Conservation (phyloP, 2,888 invertebrate species). For the Byasa hedistus region DNA sequence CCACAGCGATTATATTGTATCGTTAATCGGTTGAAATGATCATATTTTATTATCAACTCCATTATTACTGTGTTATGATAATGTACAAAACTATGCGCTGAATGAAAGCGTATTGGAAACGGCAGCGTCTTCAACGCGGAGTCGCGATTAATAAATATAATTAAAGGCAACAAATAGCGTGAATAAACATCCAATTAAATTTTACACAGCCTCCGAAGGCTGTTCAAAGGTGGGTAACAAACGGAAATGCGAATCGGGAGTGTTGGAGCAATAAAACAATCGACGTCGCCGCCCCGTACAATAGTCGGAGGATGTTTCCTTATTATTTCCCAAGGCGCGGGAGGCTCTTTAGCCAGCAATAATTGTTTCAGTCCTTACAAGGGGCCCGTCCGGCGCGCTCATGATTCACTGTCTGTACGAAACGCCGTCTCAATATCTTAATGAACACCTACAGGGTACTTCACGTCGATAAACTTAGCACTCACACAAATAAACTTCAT, state of each 20-base stretch:
- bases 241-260: constrained; percentile 35
- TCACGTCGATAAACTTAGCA: too few species aligned
- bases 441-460: too few species aligned
- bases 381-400: constrained; percentile 29
- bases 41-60: too few species aligned
- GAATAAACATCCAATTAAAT: constrained; percentile 35
- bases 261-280: constrained; percentile 48
- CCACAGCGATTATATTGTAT: too few species aligned
- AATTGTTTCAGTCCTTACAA: constrained; percentile 54
- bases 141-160: background rate
- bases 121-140: too few species aligned
- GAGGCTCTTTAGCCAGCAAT: constrained; percentile 58
- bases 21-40: too few species aligned
- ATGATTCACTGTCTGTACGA: constrained; percentile 27
- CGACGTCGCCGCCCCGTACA: constrained; percentile 38
- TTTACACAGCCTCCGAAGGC: constrained; percentile 17
- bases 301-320: constrained; percentile 44
- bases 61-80: too few species aligned
- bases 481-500: too few species aligned
- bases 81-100: too few species aligned
- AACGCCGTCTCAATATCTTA: too few species aligned
- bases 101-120: too few species aligned
- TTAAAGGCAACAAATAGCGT: background rate
- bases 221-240: constrained; percentile 11
- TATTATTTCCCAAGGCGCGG: constrained; percentile 50